A percentile compares a stretch with the other conserved stretches of the same genome.
Conservation (phyloP, 1,140 invertebrate genomes). For the Leptopilina clavipes region DNA sequence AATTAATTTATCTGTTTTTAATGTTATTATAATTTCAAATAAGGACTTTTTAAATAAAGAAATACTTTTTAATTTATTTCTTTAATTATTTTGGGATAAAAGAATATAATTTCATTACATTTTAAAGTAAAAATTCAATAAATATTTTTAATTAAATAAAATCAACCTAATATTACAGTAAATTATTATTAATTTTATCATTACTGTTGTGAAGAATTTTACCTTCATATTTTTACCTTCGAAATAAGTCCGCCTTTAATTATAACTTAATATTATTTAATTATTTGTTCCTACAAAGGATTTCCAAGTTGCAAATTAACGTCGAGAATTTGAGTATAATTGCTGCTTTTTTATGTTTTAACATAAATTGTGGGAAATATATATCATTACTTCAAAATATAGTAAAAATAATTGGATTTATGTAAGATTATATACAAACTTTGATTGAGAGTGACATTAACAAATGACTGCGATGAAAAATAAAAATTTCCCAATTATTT, state of each 20-base stretch:
- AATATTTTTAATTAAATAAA: too few relatives aligned
- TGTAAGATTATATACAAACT: too few relatives aligned
- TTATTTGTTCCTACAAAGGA: slow-evolving; percentile 37
- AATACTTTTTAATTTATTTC: too few relatives aligned
- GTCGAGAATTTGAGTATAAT: slow-evolving; percentile 49
- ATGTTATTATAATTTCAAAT: background rate
- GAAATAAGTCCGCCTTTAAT: slow-evolving; percentile 54
- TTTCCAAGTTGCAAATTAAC: slow-evolving; percentile 51
- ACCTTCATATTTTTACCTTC: slow-evolving; percentile 72
- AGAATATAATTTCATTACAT: too few relatives aligned
- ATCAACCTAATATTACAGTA: slow-evolving; percentile 13
- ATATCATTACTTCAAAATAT: background rate
- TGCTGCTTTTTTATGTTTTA: background rate
- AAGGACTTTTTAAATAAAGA: too few relatives aligned
- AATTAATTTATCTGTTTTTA: slow-evolving; percentile 1
- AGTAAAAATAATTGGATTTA: too few relatives aligned
- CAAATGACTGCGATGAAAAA: too few relatives aligned
- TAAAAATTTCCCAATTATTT: too few relatives aligned
- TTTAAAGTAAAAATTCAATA: background rate
- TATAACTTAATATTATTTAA: background rate
- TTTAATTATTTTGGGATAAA: too few relatives aligned
- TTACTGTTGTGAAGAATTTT: slow-evolving; percentile 48
- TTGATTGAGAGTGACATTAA: too few relatives aligned
- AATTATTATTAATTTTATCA: slow-evolving; percentile 1
- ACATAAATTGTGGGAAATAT: background rate